A percentile compares a stretch with the other conserved stretches of the same genome.
Conservation (phyloP, 2,888 invertebrate species). For the Osedax fenrisi region DNA sequence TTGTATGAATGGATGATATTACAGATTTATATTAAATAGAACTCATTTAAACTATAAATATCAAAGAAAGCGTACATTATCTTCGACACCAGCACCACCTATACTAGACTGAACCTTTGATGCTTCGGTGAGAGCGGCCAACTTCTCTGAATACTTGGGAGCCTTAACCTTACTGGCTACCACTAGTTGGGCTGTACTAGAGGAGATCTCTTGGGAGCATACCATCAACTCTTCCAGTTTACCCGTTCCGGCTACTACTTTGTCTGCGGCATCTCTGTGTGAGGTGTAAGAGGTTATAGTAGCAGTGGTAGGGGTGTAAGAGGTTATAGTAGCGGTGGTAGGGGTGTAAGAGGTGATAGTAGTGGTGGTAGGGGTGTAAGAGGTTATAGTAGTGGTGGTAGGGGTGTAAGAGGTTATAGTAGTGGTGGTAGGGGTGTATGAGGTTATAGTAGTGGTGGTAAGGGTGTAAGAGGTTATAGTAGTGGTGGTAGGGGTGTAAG, state of each 20-base stretch:
- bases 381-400: too few relatives aligned
- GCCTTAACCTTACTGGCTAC: constrained; percentile 90
- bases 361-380: not conserved
- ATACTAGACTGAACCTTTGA: too few relatives aligned
- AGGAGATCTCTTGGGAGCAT: constrained; percentile 89
- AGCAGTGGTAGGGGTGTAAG: not conserved
- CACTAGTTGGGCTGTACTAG: constrained; percentile 88
- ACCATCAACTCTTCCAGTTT: constrained; percentile 85
- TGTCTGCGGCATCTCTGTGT: constrained; percentile 74
- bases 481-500: too few relatives aligned
- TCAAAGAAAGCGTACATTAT: too few relatives aligned
- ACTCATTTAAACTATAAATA: too few relatives aligned
- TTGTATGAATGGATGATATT: too few relatives aligned
- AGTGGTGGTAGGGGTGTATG: too few relatives aligned
- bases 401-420: too few relatives aligned
- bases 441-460: too few relatives aligned
- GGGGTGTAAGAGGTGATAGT: not conserved
- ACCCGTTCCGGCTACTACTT: constrained; percentile 66
- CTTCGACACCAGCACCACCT: too few relatives aligned
- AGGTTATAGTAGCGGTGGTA: not conserved
- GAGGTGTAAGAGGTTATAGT: not conserved
- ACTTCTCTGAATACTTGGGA: constrained; percentile 65
- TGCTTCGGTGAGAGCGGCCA: constrained; percentile 70
- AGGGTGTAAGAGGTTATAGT: too few relatives aligned
- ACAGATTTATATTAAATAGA: too few relatives aligned